Evolutionary conservation across 1,140 invertebrate species (phyloP), one percentile per base, ranked within the genome.

Genomic region (Drosophila orosa): DNA sequence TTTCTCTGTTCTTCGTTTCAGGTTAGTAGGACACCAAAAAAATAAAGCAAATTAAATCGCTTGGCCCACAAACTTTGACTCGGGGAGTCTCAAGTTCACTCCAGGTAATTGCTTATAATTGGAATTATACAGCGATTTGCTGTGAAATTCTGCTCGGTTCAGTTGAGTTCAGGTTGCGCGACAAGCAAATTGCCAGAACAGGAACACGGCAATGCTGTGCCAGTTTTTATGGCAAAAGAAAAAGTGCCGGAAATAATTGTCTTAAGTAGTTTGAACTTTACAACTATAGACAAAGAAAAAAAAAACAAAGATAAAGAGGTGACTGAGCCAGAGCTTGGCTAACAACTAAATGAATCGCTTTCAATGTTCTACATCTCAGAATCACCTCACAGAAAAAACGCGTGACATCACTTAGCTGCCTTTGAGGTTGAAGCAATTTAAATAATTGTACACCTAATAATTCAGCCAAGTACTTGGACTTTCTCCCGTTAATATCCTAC

Each of bases 211-310:
- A 22, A 68, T 55, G 61, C 52, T 78, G 82, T 75, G 48, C 79
- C 75, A 78, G 66, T 86, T 83, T 79, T 75, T 57, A 39, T 67
- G 55, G 74, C 54, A 31, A 62, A 76, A 83, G 84, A 69, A 87
- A 86, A 74, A 87, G 84, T 87, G 76, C 71, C 84, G 84, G 83
- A 87, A 86, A 86, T 86, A 87, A 89, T 87, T 87, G 83, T 74
- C 67, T 77, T 74, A 87, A 87, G 84, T 89, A 80, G 84, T 83
- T 83, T 89, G 80, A 87, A 89, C 83, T 89, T 89, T 83, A 55
- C 52, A 50, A 72, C 50, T 8, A 37, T 33, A 13, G 25, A 44
- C 54, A 29, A 62, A 73, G 59, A 31, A 24, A 1, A 33, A 10
- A 22, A 29, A 29, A 7, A 24, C 22, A 25, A 9, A 24, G 31